Percentiles rank a stretch among this genome's conserved stretches.
Evolutionary conservation across 2,888 invertebrate species (phyloP).

Genomic region (Caenorhabditis uteleia): DNA sequence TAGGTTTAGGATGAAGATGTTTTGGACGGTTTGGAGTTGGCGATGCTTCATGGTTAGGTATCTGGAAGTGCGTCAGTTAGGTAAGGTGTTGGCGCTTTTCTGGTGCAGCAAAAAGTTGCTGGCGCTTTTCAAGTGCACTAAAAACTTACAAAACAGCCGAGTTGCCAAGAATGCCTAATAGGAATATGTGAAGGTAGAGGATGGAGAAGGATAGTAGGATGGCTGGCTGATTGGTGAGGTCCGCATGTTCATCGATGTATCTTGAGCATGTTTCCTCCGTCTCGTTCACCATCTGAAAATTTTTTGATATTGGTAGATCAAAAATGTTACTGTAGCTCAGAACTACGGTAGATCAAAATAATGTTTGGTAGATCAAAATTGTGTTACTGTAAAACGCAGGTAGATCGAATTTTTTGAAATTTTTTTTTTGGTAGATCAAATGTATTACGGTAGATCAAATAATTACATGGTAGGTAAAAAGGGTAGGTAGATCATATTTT

Average conservation of each 20-base stretch:
- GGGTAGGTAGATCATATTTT: no score
- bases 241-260: constrained; percentile 59
- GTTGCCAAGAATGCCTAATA: constrained; percentile 55
- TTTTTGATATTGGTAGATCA: neutral
- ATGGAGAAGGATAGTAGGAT: constrained; percentile 56
- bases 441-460: no score
- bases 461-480: no score
- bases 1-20: constrained; percentile 92
- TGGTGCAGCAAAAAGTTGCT: neutral
- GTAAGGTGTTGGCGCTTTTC: no score
- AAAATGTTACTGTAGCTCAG: no score
- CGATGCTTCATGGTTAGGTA: constrained; percentile 48
- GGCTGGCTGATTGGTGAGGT: constrained; percentile 60
- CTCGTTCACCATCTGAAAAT: constrained; percentile 43
- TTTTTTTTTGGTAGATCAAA: no score
- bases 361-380: no score
- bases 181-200: constrained; percentile 59
- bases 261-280: constrained; percentile 45
- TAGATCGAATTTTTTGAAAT: no score
- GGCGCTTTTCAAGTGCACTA: neutral
- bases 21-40: constrained; percentile 71
- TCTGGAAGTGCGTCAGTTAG: constrained; percentile 33
- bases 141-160: constrained; percentile 51
- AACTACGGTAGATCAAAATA: no score
- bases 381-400: no score